Evolutionary conservation across 1,140 invertebrate genomes (phyloP), one percentile per base, ranked within the genome.

Genomic region (Phthorimaea operculella): DNA sequence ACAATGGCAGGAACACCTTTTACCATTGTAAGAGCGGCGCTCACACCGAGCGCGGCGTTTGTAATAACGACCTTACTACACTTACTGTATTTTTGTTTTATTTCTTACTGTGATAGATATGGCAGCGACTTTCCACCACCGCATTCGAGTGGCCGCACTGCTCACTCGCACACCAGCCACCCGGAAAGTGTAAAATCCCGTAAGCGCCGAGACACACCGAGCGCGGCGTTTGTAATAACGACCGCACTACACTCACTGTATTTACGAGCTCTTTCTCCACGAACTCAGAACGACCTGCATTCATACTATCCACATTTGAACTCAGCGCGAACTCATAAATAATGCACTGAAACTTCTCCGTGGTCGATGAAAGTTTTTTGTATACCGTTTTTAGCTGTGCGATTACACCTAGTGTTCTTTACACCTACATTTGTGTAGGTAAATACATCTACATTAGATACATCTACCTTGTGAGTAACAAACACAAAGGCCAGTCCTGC

Each of bases 401-500:
- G n/a, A n/a, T n/a, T n/a, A n/a, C n/a, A n/a, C n/a, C n/a, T n/a
- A n/a, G n/a, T n/a, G n/a, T n/a, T n/a, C n/a, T n/a, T n/a, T n/a
- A n/a, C n/a, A n/a, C n/a, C n/a, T n/a, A n/a, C n/a, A n/a, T n/a
- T n/a, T n/a, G n/a, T n/a, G n/a, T n/a, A n/a, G n/a, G n/a, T n/a
- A n/a, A n/a, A n/a, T n/a, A n/a, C n/a, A n/a, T n/a, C n/a, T n/a
- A n/a, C n/a, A n/a, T n/a, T n/a, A n/a, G n/a, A n/a, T n/a, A n/a
- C n/a, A n/a, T n/a, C n/a, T n/a, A n/a, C n/a, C n/a, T n/a, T n/a
- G n/a, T 6, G 62, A 55, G 21, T 28, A 55, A 62, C 59, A 60
- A 63, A 68, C 63, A 68, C 66, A 68, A 68, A 68, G 59, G 63
- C 59, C 63, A 62, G 59, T 62, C 59, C 58, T 66, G 62, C 63